These are phyloP conservation scores for Puntigrus tetrazona DNA, from an alignment of 2,113 vertebrate species.

Conservation along the genomic window DNA sequence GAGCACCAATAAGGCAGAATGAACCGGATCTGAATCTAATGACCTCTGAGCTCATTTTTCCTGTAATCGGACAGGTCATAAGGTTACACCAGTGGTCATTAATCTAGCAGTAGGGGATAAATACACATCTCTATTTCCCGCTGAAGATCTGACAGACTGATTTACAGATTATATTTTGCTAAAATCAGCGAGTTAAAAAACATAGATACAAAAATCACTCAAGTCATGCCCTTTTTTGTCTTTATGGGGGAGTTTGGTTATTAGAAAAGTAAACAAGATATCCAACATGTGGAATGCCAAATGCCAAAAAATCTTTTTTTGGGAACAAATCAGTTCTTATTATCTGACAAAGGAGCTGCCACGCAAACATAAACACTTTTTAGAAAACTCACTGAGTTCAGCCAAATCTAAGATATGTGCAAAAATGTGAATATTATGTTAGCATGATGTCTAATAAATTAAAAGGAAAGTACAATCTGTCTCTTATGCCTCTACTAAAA, in stretches of 20 bases:
- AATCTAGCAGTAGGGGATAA: conserved; percentile 71
- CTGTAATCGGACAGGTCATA: conserved; percentile 74
- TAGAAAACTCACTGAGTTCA: background rate
- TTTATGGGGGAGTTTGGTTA: conserved; percentile 18
- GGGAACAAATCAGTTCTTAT: conserved; percentile 17
- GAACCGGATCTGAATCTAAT: conserved; percentile 68
- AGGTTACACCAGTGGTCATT: conserved; percentile 64
- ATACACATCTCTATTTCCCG: conserved; percentile 63
- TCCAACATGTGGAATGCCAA: background rate
- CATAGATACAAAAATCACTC: background rate
- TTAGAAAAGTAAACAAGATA: conserved; percentile 31
- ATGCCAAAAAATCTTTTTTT: conserved; percentile 13
- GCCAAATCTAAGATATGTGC: background rate
- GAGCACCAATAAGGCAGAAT: conserved; percentile 63
- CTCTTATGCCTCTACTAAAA: background rate
- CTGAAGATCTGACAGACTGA: conserved; percentile 50
- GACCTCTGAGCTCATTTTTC: conserved; percentile 75
- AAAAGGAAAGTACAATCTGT: background rate
- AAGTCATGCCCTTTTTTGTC: conserved; percentile 2
- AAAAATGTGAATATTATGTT: background rate
- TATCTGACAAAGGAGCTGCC: conserved; percentile 29
- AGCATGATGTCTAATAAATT: background rate
- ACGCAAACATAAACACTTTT: conserved; percentile 11
- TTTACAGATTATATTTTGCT: conserved; percentile 46
- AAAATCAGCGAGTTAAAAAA: conserved; percentile 28